Conservation (phyloP, 2,888 invertebrate species). For the Cephalotes varians region DNA sequence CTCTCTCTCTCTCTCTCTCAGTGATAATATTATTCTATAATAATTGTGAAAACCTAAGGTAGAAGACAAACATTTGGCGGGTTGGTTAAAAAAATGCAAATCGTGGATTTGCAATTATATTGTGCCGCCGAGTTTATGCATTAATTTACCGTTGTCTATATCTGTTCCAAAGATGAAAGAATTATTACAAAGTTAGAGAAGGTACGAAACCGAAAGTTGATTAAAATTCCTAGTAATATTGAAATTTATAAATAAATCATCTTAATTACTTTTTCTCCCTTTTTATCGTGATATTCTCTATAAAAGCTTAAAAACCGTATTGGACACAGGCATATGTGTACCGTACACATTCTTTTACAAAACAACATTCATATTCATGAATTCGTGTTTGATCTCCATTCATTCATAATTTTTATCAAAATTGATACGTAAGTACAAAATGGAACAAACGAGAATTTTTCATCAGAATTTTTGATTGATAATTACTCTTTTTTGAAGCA, state of each 20-base stretch:
- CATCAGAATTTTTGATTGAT: background rate
- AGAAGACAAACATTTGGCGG: constrained; percentile 14
- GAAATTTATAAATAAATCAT: constrained; percentile 57
- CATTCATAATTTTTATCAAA: constrained; percentile 35
- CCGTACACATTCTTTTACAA: constrained; percentile 18
- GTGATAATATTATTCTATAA: background rate
- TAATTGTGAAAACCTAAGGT: background rate
- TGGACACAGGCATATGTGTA: constrained; percentile 28
- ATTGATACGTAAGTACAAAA: constrained; percentile 12
- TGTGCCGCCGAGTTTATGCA: constrained; percentile 45
- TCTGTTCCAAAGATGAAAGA: constrained; percentile 48
- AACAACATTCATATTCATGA: constrained; percentile 58
- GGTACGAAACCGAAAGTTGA: constrained; percentile 51
- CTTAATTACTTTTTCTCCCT: constrained; percentile 31
- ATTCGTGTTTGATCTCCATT: constrained; percentile 48
- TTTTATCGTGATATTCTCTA: constrained; percentile 37
- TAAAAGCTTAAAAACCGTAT: constrained; percentile 48
- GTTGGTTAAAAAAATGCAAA: constrained; percentile 51
- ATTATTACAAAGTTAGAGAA: constrained; percentile 52
- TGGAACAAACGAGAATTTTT: background rate
- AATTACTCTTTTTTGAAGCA: background rate
- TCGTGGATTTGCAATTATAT: constrained; percentile 51
- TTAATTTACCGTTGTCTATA: constrained; percentile 35
- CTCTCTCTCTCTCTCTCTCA: too few relatives aligned
- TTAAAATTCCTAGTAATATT: constrained; percentile 65